Conservation (phyloP, 2,888 invertebrate genomes). For the Schizotus pectinicornis region DNA sequence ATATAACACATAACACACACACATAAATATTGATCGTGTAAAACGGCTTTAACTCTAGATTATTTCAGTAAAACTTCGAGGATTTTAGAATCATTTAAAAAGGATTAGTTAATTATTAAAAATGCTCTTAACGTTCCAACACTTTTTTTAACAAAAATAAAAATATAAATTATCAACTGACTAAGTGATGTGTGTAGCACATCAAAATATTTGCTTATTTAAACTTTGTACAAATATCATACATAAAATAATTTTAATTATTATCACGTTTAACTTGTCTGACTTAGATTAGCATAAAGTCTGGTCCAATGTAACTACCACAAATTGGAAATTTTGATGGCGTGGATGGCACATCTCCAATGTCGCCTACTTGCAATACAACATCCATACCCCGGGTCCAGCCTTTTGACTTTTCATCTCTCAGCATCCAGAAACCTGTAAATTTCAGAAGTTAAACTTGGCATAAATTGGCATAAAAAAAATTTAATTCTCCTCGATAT, state of each 20-base stretch:
- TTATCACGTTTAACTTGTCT: conserved; percentile 14
- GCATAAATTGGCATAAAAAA: no score
- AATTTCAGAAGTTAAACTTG: no score
- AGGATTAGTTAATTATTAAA: not conserved
- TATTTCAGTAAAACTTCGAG: no score
- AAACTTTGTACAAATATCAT: conserved; percentile 20
- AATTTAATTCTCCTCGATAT: no score
- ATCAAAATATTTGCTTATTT: no score
- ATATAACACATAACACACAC: no score
- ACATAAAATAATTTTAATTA: not conserved
- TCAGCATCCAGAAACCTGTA: conserved; percentile 79
- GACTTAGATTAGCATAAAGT: conserved; percentile 69
- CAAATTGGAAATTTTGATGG: conserved; percentile 80
- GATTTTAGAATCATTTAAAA: no score
- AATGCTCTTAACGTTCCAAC: not conserved
- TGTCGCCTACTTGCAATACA: conserved; percentile 74
- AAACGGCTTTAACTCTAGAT: no score
- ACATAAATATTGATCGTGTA: no score
- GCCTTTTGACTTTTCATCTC: conserved; percentile 75
- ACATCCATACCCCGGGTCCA: conserved; percentile 80
- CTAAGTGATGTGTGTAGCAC: no score
- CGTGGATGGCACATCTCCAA: conserved; percentile 67
- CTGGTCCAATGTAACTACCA: conserved; percentile 77
- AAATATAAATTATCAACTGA: conserved; percentile 11
- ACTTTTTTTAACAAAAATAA: conserved; percentile 9